Conservation (phyloP, 2,888 invertebrate genomes). For the Epistrophe grossulariae region DNA sequence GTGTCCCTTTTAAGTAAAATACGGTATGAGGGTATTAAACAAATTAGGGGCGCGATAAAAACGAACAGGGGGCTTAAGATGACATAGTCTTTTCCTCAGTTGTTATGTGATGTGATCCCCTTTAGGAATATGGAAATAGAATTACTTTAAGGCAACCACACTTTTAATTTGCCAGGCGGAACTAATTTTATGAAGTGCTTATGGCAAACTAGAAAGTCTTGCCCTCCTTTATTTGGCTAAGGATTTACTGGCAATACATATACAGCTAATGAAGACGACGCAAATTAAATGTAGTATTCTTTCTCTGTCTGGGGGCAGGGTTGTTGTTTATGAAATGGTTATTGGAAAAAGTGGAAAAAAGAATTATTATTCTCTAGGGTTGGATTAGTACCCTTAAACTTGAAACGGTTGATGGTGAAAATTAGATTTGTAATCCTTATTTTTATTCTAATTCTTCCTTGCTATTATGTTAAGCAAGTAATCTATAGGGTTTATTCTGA, state of each 20-base stretch:
- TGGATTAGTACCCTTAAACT: neutral
- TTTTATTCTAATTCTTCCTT: neutral
- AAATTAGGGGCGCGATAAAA: conserved; percentile 33
- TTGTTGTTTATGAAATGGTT: neutral
- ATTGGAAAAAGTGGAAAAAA: neutral
- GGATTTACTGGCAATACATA: neutral
- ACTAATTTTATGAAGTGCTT: conserved; percentile 69
- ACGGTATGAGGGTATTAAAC: conserved; percentile 5
- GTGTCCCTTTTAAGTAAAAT: neutral
- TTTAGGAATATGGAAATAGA: conserved; percentile 56
- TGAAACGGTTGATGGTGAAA: neutral
- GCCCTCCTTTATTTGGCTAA: neutral
- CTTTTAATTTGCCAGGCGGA: conserved; percentile 62
- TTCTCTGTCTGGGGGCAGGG: neutral
- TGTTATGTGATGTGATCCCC: conserved; percentile 22
- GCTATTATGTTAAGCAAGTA: neutral
- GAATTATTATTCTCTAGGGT: conserved; percentile 16
- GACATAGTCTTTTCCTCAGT: neutral
- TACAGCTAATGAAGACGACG: conserved; percentile 10
- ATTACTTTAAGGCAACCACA: conserved; percentile 57
- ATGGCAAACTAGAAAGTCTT: conserved; percentile 30
- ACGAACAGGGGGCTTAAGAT: conserved; percentile 1
- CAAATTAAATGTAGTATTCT: neutral
- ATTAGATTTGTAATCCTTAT: conserved; percentile 1
- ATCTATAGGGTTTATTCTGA: too few species aligned